Conservation (phyloP, 1,140 invertebrate genomes). For the Drosophila tristis region DNA sequence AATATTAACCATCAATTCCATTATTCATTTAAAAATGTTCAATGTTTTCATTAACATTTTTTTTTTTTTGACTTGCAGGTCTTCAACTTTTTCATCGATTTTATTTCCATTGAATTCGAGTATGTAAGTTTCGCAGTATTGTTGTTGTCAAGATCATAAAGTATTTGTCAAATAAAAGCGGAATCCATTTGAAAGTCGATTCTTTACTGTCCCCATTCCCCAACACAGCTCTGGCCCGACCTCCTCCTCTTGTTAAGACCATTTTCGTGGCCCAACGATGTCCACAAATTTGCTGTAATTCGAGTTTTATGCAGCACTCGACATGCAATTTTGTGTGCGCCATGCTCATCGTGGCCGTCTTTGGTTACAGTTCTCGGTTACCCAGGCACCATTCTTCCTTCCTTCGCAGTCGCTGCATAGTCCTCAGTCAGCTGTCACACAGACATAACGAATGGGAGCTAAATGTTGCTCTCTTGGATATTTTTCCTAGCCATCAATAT, state of each 20-base stretch:
- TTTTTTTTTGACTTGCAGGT: too few relatives aligned
- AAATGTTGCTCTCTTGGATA: constrained; percentile 59
- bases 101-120: not conserved
- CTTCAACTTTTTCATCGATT: not conserved
- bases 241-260: not conserved
- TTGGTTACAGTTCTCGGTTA: constrained; percentile 58
- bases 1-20: too few relatives aligned
- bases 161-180: constrained; percentile 56
- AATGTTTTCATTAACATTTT: too few relatives aligned
- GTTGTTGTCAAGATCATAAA: constrained; percentile 25
- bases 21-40: too few relatives aligned
- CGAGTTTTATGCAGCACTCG: constrained; percentile 74
- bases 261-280: constrained; percentile 27
- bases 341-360: constrained; percentile 42
- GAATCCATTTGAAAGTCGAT: constrained; percentile 25
- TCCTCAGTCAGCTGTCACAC: constrained; percentile 42
- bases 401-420: constrained; percentile 1
- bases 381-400: not conserved
- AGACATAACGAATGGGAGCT: constrained; percentile 58
- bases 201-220: not conserved
- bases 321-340: constrained; percentile 72
- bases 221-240: not conserved
- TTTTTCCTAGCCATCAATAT: constrained; percentile 64
- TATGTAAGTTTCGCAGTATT: constrained; percentile 1
- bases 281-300: constrained; percentile 70